Base-by-base conservation (phyloP, 1,140 invertebrate species). In the Meloidogyne floridensis region DNA sequence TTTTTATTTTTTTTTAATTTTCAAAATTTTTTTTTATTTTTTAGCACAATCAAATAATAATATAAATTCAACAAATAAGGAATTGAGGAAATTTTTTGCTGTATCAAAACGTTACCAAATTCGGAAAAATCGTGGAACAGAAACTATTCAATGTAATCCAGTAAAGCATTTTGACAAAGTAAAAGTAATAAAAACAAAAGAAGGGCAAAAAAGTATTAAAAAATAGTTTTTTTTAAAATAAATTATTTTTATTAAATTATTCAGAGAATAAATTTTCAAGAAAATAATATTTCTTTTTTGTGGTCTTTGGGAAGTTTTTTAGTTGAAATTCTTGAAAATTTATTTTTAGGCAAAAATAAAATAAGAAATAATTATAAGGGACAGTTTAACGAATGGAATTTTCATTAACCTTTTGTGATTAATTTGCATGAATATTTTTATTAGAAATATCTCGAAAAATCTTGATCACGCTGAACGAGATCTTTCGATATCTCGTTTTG, bases 111-210 rank as follows among this genome's bases (percentile, higher is more conserved):
- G 59, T 65, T 65, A 65, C n/a, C 59, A 65, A n/a, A 11, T 65
- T 65, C 59, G 59, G 7, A 65, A 65, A 65, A 15, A 65, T n/a
- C 59, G 59, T 65, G 59, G 59, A 65, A 65, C n/a, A 6, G 15
- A 65, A 65, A 65, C 59, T 65, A 65, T 65, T 65, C 59, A 65
- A 65, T 65, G 59, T 65, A 65, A n/a, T 65, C 15, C 59, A n/a
- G 59, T 15, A 65, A 65, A 13, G 3, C 59, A n/a, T 65, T 11
- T 65, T 65, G 59, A 65, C 59, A 65, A 65, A 65, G 59, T 65
- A 65, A 65, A 65, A n/a, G 15, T 65, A n/a, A 1, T 65, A 65
- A 65, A 65, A 65, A 65, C 59, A 65, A 11, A 65, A 6, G 59
- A 6, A 65, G 59, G 10, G n/a, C 15, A 65, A 65, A 65, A 6